Evolutionary conservation across 64 coral and sea anemone species (phyloP), one percentile per base, ranked within the genome.

Genomic region (Montipora sp.): DNA sequence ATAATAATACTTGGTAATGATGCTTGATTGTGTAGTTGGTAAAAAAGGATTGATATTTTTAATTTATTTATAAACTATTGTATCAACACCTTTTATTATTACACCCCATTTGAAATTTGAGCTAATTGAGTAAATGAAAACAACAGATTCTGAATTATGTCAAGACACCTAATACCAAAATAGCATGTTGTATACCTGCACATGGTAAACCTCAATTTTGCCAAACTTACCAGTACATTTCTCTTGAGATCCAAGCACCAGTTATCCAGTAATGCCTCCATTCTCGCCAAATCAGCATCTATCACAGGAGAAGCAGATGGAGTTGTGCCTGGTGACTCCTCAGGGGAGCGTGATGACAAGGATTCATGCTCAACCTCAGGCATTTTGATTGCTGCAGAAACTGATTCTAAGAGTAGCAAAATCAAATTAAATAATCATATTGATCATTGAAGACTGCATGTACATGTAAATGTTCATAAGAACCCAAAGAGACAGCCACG

Each of bases 211-310:
- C 36, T 1, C 0, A 3, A 5, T 48, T 5, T 4, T 57, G 46
- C 11, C 4, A 47, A 50, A 18, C 91, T 81, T 86, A 99, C 98
- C 91, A 99, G 48, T 18, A 99, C 89, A 94, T 92, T 99, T 94
- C 98, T 92, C 61, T 99, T 99, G 16, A 99, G 63, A 93, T 99
- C 98, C 50, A 99, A 87, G 88, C 94, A 94, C 98, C 98, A 99
- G 50, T 91, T 94, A 21, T 96, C 94, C 49, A 99, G 72, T 73
- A 96, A 94, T 21, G 89, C 92, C 86, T 99, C 98, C 98, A 99
- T 96, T 81, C 98, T 82, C 24, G 81, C 94, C 43, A 99, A 51
- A 73, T 99, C 98, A 92, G 89, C 89, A 88, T 99, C 98, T 83
- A 99, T 91, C 53, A 73, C 53, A 89, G 98, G 92, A 83, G 98